Evolutionary conservation across 2,888 invertebrate genomes (phyloP).

Genomic region (Sthenelais limicola): DNA sequence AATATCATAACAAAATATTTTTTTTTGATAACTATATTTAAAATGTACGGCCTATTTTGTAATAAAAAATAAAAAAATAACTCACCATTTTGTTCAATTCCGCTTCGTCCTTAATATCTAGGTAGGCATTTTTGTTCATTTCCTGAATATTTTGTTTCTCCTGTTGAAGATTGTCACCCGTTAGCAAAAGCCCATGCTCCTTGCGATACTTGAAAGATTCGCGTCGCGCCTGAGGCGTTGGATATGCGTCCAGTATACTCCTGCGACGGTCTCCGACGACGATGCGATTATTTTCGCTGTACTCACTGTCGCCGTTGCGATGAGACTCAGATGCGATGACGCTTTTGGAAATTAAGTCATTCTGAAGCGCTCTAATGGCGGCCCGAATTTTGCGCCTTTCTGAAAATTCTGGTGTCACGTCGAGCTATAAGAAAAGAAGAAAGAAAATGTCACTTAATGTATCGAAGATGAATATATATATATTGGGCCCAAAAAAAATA

Average conservation of each 20-base stretch:
- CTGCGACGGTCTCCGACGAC: not conserved
- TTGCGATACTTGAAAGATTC: conserved; percentile 19
- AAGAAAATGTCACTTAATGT: too few species aligned
- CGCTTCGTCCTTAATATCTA: conserved; percentile 5
- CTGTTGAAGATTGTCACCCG: conserved; percentile 10
- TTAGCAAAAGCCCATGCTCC: conserved; percentile 14
- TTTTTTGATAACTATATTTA: too few species aligned
- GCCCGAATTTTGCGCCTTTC: conserved; percentile 86
- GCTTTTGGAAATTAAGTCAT: conserved; percentile 1
- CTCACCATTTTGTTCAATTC: conserved; percentile 12
- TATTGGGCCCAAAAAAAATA: too few species aligned
- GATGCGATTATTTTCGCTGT: not conserved
- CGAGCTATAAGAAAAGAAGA: conserved; percentile 77
- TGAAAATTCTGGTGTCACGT: conserved; percentile 89
- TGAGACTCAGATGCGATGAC: not conserved
- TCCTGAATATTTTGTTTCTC: conserved; percentile 11
- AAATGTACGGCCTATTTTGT: too few species aligned
- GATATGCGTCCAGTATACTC: conserved; percentile 5
- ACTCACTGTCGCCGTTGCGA: not conserved
- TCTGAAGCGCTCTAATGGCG: conserved; percentile 81
- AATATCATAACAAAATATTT: too few species aligned
- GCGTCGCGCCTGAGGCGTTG: conserved; percentile 20
- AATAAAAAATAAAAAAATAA: too few species aligned
- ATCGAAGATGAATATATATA: too few species aligned
- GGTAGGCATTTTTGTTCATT: conserved; percentile 11